Percentiles rank a stretch among this genome's conserved stretches.
These are phyloP conservation scores for Hydrozoanthus gracilis DNA, from an alignment of 92 coral and sea anemone genomes.

Conservation along the genomic window DNA sequence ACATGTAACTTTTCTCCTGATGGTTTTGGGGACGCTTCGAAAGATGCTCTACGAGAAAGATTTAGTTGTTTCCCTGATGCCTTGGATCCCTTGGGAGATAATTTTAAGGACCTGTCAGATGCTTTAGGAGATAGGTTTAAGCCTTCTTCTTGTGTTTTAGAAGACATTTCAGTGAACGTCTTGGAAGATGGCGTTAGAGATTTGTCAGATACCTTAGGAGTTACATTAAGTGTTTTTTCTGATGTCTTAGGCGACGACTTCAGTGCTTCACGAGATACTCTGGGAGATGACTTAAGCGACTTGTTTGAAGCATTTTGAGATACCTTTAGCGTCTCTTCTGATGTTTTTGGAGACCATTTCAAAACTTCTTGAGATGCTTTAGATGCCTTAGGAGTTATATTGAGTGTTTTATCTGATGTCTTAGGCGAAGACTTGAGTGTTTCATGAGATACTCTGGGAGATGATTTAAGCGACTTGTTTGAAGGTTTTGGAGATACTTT, in stretches of 20 bases:
- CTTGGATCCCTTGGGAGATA: slow-evolving; percentile 7
- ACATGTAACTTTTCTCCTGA: too few relatives aligned
- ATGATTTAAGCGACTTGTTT: slow-evolving; percentile 14
- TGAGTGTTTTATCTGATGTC: slow-evolving; percentile 4
- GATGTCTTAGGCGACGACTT: slow-evolving; percentile 43
- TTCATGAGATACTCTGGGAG: slow-evolving; percentile 40
- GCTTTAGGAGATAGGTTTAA: slow-evolving; percentile 15
- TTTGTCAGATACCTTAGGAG: slow-evolving; percentile 41
- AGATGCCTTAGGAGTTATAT: slow-evolving; percentile 42
- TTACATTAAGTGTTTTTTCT: neutral
- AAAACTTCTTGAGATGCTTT: slow-evolving; percentile 28
- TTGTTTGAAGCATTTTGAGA: slow-evolving; percentile 13
- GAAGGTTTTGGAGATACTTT: slow-evolving; percentile 32
- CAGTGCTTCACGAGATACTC: slow-evolving; percentile 36
- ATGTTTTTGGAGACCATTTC: slow-evolving; percentile 16
- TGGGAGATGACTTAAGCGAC: slow-evolving; percentile 14
- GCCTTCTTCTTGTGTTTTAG: slow-evolving; percentile 27
- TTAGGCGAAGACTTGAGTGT: slow-evolving; percentile 21
- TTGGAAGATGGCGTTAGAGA: slow-evolving; percentile 29
- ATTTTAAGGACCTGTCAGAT: slow-evolving; percentile 19
- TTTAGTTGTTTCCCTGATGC: neutral
- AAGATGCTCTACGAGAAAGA: slow-evolving; percentile 8
- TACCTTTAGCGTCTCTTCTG: slow-evolving; percentile 3
- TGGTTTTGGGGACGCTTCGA: slow-evolving; percentile 3
- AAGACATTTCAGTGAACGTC: slow-evolving; percentile 18